Base-by-base conservation (phyloP, 2,797 vertebrate species). In the Cephalopachus bancanus region DNA sequence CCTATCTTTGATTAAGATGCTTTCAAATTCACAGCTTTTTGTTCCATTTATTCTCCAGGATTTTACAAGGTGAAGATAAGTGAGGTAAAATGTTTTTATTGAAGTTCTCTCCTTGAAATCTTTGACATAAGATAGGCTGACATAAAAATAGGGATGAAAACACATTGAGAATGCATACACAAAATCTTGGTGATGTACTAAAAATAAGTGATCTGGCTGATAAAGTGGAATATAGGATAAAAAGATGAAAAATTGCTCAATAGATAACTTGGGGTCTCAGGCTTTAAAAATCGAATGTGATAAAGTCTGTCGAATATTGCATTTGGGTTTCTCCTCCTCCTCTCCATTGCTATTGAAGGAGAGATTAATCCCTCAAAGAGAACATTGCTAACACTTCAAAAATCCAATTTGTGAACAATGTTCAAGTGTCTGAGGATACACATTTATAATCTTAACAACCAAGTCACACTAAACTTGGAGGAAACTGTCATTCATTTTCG, bases 331-430 rank as follows among this genome's bases (percentile, higher is more conserved):
- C n/a, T 93, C 79, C 30, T 92, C 86, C 85, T 86, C 65, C 84
- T 79, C 51, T 86, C 51, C 44, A 44, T 59, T 65, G 85, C 90
- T 92, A 71, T 2, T 57, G 94, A 97, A 95, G 92, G 90, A 88
- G 79, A 98, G 69, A 97, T 96, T 97, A 97, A 98, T 97, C 60
- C 88, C 88, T 97, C 97, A 86, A 95, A 97, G 59, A 85, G 90
- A 97, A 94, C 92, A 95, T 87, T 95, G 94, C 93, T 84, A 97
- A 84, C 95, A 91, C 92, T 97, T 98, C 95, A 98, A 81, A 97
- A 98, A 97, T 97, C 83, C 97, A 98, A 97, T 98, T 97, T 98
- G 91, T 94, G 98, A 97, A 97, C 97, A 98, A 93, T 79, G 95
- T 91, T 94, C 55, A 86, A 97, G 95, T 95, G 93, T 93, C 96